Evolutionary conservation across 2,888 invertebrate genomes (phyloP), one percentile per base, ranked within the genome.

Genomic region (Tortricodes alternella): DNA sequence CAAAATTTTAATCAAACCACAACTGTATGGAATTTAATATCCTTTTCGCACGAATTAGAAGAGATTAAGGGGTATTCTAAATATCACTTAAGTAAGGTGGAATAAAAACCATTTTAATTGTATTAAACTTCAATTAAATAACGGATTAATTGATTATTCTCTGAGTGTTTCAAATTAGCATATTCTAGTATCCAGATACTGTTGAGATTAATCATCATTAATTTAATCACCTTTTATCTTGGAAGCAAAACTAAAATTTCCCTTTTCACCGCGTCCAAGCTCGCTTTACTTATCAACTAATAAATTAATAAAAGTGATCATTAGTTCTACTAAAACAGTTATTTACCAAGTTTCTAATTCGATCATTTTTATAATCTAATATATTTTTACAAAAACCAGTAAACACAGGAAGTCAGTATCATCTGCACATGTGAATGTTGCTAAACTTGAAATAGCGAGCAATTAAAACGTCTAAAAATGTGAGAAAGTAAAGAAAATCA

Each of bases 321-420:
- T 44, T 50, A 56, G 29, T 50, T 56, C 19, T 23, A 4, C 15
- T 16, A 3, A n/a, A 24, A 27, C 34, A 24, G 52, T 52, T 39
- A 16, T 49, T 43, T 50, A n/a, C 35, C 35, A 24, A 37, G 35
- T 44, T 19, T 8, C 19, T 35, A 23, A 50, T n/a, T 44, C 37
- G 49, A 43, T 55, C 21, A 37, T 44, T 50, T 50, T 18, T 29
- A 34, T 34, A 32, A 44, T 50, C 21, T 18, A 32, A 44, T 50
- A 44, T 23, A 21, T 46, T 29, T 38, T 43, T 44, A 16, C 9
- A 21, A 18, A n/a, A 50, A 66, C 61, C 60, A 58, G 60, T 61
- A 60, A 61, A 61, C 41, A 59, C 63, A 63, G 66, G 66, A 66
- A 63, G 60, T 61, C 51, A 46, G 51, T 32, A 60, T 46, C 48